Base-by-base conservation (phyloP, 2,888 invertebrate genomes). In the Zootermopsis nevadensis region DNA sequence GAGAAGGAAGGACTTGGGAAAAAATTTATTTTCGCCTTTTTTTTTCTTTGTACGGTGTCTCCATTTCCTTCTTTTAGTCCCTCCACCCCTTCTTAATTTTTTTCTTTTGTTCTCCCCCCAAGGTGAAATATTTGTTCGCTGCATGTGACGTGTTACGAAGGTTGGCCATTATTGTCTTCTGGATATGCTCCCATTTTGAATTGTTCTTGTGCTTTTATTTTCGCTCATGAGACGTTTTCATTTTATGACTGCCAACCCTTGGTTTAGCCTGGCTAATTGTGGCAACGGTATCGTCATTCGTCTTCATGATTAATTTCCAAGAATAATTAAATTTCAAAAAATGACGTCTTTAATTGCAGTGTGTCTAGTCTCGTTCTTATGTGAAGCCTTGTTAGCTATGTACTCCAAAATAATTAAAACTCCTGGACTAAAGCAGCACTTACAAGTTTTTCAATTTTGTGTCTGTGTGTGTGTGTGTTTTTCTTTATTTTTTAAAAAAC, bases 101-200 rank as follows among this genome's bases (percentile, higher is more conserved):
- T 80, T 83, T 81, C 81, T 69, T 81, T 81, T 83, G 81, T 81
- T 76, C 81, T 60, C 79, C 35, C 60, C n/a, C 79, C 55, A 60
- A 35, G 82, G 82, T 84, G 84, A 84, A 84, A 82, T 84, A 84
- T 80, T 80, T 82, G 35, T 66, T 82, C 77, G 76, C 84, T 84
- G 84, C 48, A 76, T 74, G 74, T 84, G 84, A 84, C 84, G 55
- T 55, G 74, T 30, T 72, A 35, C 22, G 33, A 35, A 72, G 72
- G 22, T 72, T 31, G 38, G 74, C 8, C 38, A 24, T 38, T 33
- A 35, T 35, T 31, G 35, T 67, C 30, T 67, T 3, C 33, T 31
- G 33, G 69, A 31, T 33, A 1, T 33, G 74, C 38, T 74, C 35
- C n/a, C 38, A 38, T 42, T 74, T n/a, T 42, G 35, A 30, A 30